phyloP scores from a whole-genome alignment of 1,140 invertebrate species.

The Globodera ellingtonae region DNA sequence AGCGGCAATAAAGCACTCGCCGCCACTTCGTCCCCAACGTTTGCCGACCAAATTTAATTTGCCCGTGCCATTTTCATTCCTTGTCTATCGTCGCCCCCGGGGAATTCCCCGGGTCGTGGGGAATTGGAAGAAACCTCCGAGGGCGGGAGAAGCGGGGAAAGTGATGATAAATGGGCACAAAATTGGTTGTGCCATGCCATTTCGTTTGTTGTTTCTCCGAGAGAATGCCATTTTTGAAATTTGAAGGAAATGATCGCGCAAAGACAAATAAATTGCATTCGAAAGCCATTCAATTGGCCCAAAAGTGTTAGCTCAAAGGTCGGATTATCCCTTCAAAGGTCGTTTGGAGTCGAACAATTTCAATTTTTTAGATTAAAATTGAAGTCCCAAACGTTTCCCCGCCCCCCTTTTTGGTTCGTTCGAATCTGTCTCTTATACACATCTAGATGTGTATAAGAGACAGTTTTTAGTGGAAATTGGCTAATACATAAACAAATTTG shows the following conservation, averaged over 20 bases:
- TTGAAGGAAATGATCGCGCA: not conserved
- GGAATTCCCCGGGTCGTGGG: conserved; percentile 2
- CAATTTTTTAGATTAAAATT: not conserved
- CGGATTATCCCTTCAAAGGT: no score
- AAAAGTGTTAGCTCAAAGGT: not conserved
- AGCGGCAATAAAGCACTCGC: conserved; percentile 16
- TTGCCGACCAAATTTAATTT: not conserved
- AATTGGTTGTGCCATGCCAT: not conserved
- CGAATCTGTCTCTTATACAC: no score
- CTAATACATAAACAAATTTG: no score
- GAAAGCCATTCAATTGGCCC: not conserved
- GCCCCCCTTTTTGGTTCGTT: not conserved
- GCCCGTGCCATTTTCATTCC: not conserved
- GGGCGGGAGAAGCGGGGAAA: not conserved
- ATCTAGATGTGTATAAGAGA: no score
- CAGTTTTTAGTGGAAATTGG: no score
- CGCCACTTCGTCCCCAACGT: not conserved
- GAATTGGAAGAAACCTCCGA: not conserved
- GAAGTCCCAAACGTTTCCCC: no score
- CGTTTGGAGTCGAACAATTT: not conserved
- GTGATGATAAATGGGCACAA: not conserved
- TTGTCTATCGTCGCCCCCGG: not conserved
- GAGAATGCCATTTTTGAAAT: not conserved
- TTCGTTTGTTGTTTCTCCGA: not conserved
- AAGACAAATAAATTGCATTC: not conserved